These are phyloP conservation scores for Mesocricetus auratus DNA, from an alignment of 2,113 vertebrate genomes.

Conservation along the genomic window DNA sequence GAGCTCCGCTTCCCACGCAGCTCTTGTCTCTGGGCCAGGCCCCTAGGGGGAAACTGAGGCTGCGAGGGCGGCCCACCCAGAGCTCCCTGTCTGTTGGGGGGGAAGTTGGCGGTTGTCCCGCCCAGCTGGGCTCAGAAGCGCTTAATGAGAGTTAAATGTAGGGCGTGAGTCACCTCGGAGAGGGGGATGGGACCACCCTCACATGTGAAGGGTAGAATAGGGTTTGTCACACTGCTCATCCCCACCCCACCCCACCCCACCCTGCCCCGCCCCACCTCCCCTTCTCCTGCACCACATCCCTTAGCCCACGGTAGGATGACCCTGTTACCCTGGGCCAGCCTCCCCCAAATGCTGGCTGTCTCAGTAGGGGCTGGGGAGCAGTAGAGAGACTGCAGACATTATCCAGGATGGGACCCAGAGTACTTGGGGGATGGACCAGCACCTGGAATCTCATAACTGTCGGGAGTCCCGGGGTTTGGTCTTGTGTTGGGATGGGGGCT, in stretches of 20 bases:
- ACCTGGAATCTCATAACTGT: constrained; percentile 15
- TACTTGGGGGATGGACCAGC: constrained; percentile 1
- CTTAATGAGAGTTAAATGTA: constrained; percentile 83
- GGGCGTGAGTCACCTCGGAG: constrained; percentile 73
- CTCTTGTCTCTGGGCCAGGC: constrained; percentile 61
- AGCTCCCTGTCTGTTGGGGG: constrained; percentile 61
- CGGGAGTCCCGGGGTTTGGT: constrained; percentile 7
- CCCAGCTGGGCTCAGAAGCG: constrained; percentile 75
- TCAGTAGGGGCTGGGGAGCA: background rate
- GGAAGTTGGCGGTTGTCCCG: constrained; percentile 73
- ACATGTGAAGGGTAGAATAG: constrained; percentile 67
- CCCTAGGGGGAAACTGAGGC: constrained; percentile 81
- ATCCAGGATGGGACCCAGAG: background rate
- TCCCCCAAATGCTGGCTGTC: background rate
- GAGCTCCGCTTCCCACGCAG: constrained; percentile 68
- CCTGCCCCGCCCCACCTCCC: background rate
- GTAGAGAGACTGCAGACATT: background rate
- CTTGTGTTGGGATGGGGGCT: constrained; percentile 35
- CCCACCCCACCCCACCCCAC: too few species aligned
- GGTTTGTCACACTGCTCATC: constrained; percentile 6
- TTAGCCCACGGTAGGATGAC: background rate
- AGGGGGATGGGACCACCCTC: constrained; percentile 70
- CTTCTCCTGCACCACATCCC: background rate
- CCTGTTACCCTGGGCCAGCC: background rate
- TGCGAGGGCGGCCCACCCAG: constrained; percentile 73